phyloP scores from a whole-genome alignment of 1,140 invertebrate species.

The Matsumurasca onukii region DNA sequence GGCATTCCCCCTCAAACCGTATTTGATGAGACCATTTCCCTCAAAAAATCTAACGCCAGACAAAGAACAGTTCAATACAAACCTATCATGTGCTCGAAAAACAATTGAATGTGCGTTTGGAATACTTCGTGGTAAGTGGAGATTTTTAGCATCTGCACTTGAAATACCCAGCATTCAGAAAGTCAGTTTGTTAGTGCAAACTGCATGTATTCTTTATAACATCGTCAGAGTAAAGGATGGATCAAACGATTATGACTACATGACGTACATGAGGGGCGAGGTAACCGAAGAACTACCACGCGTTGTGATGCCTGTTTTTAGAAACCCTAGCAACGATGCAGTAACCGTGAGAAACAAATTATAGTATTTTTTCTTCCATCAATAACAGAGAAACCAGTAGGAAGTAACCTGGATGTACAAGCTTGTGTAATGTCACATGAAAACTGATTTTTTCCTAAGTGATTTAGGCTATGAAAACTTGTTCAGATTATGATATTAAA shows the following conservation, averaged over 20 bases:
- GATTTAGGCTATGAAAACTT: too few relatives aligned
- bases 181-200: not conserved
- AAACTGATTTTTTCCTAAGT: too few relatives aligned
- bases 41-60: slow-evolving; percentile 41
- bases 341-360: not conserved
- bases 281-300: not conserved
- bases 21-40: slow-evolving; percentile 33
- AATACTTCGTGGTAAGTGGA: slow-evolving; percentile 24
- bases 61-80: slow-evolving; percentile 48
- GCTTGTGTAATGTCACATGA: too few relatives aligned
- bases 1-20: slow-evolving; percentile 36
- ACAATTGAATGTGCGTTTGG: slow-evolving; percentile 28
- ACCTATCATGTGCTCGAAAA: slow-evolving; percentile 45
- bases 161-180: slow-evolving; percentile 11
- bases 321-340: not conserved
- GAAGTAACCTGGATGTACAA: too few relatives aligned
- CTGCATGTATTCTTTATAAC: slow-evolving; percentile 17
- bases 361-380: not conserved
- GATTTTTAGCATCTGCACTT: slow-evolving; percentile 7
- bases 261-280: not conserved
- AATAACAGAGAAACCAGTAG: too few relatives aligned
- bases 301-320: not conserved
- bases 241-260: slow-evolving; percentile 4
- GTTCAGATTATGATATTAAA: too few relatives aligned
- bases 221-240: slow-evolving; percentile 12